Base-by-base conservation (phyloP, 2,113 vertebrate species). In the Catharus minimus region DNA sequence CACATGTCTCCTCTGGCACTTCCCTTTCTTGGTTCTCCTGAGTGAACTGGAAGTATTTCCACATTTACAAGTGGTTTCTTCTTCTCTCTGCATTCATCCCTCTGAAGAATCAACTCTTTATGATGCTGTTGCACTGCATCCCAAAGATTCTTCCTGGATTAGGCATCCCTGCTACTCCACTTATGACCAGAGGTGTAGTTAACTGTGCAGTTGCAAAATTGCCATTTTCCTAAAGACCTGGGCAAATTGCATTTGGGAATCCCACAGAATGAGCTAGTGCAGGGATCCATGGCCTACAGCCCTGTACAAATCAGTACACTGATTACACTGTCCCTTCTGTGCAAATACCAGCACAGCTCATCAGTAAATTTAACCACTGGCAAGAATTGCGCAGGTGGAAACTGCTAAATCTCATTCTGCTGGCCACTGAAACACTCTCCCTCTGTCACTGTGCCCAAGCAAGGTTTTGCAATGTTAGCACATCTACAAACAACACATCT, bases 381-480 rank as follows among this genome's bases (percentile, higher is more conserved):
- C 44, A 90, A 82, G 61, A 90, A 71, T 2, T 58, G 26, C 72
- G 41, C 23, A 16, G 36, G 50, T 28, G 53, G 61, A 81, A 92
- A 56, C 71, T 20, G 79, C 67, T 81, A 69, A 52, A 58, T 60
- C 60, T 81, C 68, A 56, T 72, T 85, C 44, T 52, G 65, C 39
- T 57, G 80, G 80, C 56, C 65, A 52, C 24, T 32, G 39, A 69
- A 77, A 90, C 2, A 38, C 43, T 88, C 26, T 38, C 62, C 58
- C 49, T 72, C 76, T n/a, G 30, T 64, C 86, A 83, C 61, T 44
- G 62, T 60, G 41, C 36, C 80, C 14, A 6, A 58, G 69, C 47
- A 55, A 75, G 28, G 44, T 94, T 96, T 88, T 89, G 92, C 77
- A 90, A 88, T 77, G 52, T 91, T 82, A 88, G 73, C 86, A 90